Evolutionary conservation across 2,888 invertebrate species (phyloP).

Genomic region (Tenodera sinensis): DNA sequence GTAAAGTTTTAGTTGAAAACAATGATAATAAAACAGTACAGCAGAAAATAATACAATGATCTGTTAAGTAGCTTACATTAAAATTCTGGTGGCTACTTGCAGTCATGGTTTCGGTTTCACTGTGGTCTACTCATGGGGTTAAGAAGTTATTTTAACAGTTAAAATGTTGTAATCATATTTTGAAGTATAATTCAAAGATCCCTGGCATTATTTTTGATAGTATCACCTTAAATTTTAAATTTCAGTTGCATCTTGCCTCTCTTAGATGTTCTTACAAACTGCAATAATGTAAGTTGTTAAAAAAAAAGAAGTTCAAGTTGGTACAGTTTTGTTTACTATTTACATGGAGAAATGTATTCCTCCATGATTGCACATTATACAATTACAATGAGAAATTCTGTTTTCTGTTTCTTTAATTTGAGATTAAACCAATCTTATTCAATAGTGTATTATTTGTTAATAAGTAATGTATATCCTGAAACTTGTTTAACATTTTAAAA

Average conservation of each 20-base stretch:
- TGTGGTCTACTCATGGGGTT: not conserved
- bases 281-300: not conserved
- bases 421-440: too few species aligned
- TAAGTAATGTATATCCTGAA: too few species aligned
- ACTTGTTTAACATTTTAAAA: too few species aligned
- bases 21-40: not conserved
- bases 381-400: too few species aligned
- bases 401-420: too few species aligned
- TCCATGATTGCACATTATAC: too few species aligned
- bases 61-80: not conserved
- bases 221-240: not conserved
- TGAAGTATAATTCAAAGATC: not conserved
- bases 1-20: not conserved
- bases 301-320: too few species aligned
- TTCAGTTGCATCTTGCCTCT: not conserved
- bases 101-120: not conserved
- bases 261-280: not conserved
- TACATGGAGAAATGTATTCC: too few species aligned
- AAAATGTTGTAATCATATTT: not conserved
- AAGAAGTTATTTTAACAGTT: not conserved
- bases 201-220: not conserved
- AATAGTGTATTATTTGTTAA: too few species aligned
- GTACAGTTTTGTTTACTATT: too few species aligned
- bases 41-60: too few species aligned
- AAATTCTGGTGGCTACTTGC: not conserved